These are phyloP conservation scores for Ormyrus nitidulus DNA, from an alignment of 2,888 invertebrate genomes.

Conservation along the genomic window DNA sequence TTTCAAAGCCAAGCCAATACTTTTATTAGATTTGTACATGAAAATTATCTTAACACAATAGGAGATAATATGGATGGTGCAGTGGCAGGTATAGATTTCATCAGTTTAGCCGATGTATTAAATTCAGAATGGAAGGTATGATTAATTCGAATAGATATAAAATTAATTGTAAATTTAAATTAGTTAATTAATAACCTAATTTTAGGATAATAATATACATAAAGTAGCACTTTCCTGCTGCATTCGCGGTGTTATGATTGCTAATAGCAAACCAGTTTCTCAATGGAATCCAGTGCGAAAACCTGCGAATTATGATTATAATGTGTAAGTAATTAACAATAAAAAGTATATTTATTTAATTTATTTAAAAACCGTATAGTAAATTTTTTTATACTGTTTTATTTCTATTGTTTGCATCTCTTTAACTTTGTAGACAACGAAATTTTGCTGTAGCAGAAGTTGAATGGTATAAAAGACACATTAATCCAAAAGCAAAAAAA, in stretches of 20 bases:
- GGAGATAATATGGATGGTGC: conserved; percentile 77
- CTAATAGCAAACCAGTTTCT: conserved; percentile 82
- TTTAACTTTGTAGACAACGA: conserved; percentile 63
- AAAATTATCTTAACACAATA: conserved; percentile 86
- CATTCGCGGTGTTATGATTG: conserved; percentile 84
- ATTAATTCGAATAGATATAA: conserved; percentile 5
- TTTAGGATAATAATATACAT: conserved; percentile 67
- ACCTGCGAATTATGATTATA: conserved; percentile 62
- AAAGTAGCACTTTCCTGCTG: conserved; percentile 70
- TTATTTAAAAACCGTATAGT: no score
- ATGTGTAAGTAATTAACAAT: conserved; percentile 60
- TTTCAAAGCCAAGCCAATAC: conserved; percentile 82
- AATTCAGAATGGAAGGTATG: conserved; percentile 81
- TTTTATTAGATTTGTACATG: conserved; percentile 83
- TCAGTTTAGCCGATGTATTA: conserved; percentile 85
- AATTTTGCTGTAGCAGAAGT: conserved; percentile 67
- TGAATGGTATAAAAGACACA: conserved; percentile 65
- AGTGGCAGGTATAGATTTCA: conserved; percentile 79
- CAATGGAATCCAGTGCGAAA: conserved; percentile 85
- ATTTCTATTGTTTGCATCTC: conserved; percentile 3
- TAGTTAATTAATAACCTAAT: not conserved
- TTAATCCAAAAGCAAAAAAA: conserved; percentile 63
- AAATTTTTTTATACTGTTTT: conserved; percentile 20
- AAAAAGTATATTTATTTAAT: conserved; percentile 4
- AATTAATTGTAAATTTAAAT: conserved; percentile 26